Conservation (phyloP, 2,113 vertebrate species). For the Maccullochella peelii region DNA sequence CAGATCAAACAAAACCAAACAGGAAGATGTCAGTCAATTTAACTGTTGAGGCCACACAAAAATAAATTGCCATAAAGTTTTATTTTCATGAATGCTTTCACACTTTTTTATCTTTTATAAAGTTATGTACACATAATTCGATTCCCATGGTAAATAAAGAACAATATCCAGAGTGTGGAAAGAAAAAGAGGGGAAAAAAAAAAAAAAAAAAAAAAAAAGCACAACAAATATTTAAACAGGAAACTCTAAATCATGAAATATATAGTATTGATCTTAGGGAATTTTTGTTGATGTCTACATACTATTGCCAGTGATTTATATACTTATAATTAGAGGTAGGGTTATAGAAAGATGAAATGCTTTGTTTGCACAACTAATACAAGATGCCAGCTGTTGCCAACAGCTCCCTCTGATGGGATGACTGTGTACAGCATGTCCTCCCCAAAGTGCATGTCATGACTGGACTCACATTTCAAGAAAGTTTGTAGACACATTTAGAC, state of each 20-base stretch:
- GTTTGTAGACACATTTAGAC: not conserved
- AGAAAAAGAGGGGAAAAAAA: slow-evolving; percentile 53
- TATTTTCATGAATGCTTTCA: slow-evolving; percentile 81
- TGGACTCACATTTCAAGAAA: slow-evolving; percentile 37
- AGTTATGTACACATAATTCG: slow-evolving; percentile 83
- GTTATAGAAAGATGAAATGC: slow-evolving; percentile 65
- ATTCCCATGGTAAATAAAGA: slow-evolving; percentile 76
- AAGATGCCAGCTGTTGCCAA: slow-evolving; percentile 48
- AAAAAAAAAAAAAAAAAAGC: slow-evolving; percentile 56
- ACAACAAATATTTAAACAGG: slow-evolving; percentile 72
- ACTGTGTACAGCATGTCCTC: slow-evolving; percentile 40
- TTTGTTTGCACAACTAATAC: slow-evolving; percentile 49
- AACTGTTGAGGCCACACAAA: slow-evolving; percentile 5
- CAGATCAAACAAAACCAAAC: not conserved
- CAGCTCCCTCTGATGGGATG: slow-evolving; percentile 55
- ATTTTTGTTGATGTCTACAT: slow-evolving; percentile 48
- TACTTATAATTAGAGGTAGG: slow-evolving; percentile 66
- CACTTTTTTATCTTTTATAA: slow-evolving; percentile 80
- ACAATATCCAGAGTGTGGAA: slow-evolving; percentile 61
- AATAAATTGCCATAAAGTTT: slow-evolving; percentile 68
- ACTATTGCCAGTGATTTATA: slow-evolving; percentile 63
- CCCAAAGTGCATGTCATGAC: slow-evolving; percentile 43
- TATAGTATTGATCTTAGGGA: slow-evolving; percentile 48
- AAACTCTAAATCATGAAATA: slow-evolving; percentile 60
- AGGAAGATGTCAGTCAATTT: not conserved